Evolutionary conservation across 2,888 invertebrate species (phyloP).

Genomic region (Drosophila merina): DNA sequence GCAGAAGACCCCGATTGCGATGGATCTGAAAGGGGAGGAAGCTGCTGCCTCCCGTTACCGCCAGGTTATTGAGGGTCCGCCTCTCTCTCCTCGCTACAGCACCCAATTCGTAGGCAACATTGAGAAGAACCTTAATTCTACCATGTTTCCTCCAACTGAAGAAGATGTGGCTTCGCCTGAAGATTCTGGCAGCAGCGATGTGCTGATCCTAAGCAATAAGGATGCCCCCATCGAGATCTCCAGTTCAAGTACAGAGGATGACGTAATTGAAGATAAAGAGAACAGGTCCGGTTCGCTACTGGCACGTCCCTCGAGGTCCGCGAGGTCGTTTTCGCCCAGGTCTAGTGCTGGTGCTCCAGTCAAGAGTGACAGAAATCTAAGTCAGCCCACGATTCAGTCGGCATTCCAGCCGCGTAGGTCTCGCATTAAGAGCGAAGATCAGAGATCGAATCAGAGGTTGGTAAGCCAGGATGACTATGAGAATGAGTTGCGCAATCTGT

Average conservation of each 20-base stretch:
- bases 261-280: slow-evolving; percentile 40
- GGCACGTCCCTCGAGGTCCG: slow-evolving; percentile 12
- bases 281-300: slow-evolving; percentile 24
- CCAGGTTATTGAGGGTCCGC: neutral
- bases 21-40: slow-evolving; percentile 4
- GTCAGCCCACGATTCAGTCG: slow-evolving; percentile 74
- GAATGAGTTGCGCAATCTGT: slow-evolving; percentile 85
- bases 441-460: neutral
- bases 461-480: slow-evolving; percentile 80
- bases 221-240: slow-evolving; percentile 72
- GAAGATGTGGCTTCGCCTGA: slow-evolving; percentile 3
- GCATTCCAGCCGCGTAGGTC: slow-evolving; percentile 22
- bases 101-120: slow-evolving; percentile 68
- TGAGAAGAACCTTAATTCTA: slow-evolving; percentile 72
- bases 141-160: slow-evolving; percentile 47
- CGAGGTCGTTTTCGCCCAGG: slow-evolving; percentile 42
- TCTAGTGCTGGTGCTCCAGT: slow-evolving; percentile 35
- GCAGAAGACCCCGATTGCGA: neutral
- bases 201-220: slow-evolving; percentile 66
- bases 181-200: slow-evolving; percentile 68
- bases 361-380: slow-evolving; percentile 36
- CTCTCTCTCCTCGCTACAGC: slow-evolving; percentile 66
- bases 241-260: slow-evolving; percentile 55
- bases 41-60: slow-evolving; percentile 16
- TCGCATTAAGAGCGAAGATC: slow-evolving; percentile 8